Evolutionary conservation across 2,888 invertebrate species (phyloP), one percentile per base, ranked within the genome.

Genomic region (Epistrophe eligans): DNA sequence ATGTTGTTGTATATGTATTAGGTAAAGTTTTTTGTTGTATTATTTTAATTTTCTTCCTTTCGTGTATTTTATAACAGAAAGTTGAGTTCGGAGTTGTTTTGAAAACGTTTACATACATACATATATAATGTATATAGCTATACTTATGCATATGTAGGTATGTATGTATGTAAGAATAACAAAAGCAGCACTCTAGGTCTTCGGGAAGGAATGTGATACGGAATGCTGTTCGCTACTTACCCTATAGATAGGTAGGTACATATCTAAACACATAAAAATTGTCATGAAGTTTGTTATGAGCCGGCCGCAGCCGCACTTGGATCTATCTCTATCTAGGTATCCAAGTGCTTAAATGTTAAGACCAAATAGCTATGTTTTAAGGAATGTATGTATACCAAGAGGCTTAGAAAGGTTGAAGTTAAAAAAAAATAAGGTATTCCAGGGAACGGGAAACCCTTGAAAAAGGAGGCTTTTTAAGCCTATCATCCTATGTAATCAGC

Each of bases 151-250:
- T n/a, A n/a, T n/a, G n/a, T n/a, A n/a, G n/a, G n/a, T n/a, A 24
- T 24, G 24, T 24, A 24, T 2, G 24, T 24, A 24, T 24, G 60
- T 35, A 74, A 55, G 55, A 84, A 71, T 38, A 71, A 55, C 60
- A 73, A 60, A 62, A 77, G 81, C 77, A 76, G 76, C 87, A 83
- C 87, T 87, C 79, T 79, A 83, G 84, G 88, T 89, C 88, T 89
- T 89, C 85, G 64, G 82, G 48, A 57, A 74, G 88, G 88, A 88
- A 88, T 88, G 88, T 81, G 88, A 88, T 82, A 81, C 72, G 84
- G 88, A 88, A 88, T 88, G 88, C 52, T 82, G 79, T 73, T 72
- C 28, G 57, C 40, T 82, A 74, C 66, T 83, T 82, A 83, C 58
- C 52, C 79, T 67, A 82, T 67, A 64, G 64, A 45, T 64, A 45